Percentiles rank a stretch among this genome's conserved stretches.
These are phyloP conservation scores for Labrus mixtus DNA, from an alignment of 2,113 vertebrate species.

Conservation along the genomic window DNA sequence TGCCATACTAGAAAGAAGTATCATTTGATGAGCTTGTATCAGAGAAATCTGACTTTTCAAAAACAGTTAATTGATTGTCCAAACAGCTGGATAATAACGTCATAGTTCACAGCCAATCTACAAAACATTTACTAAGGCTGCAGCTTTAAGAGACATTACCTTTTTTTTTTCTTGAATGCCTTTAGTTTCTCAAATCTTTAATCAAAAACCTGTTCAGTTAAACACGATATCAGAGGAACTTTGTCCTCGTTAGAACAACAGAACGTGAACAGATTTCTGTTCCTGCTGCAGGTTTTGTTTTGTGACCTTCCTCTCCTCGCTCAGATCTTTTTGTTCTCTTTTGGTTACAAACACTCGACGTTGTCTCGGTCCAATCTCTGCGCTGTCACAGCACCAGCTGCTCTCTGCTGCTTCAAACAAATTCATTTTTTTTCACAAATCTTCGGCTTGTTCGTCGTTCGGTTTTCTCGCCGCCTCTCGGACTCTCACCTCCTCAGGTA, in stretches of 20 bases:
- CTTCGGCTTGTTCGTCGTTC: constrained; percentile 4
- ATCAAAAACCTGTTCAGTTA: not conserved
- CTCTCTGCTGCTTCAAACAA: constrained; percentile 19
- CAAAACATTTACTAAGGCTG: not conserved
- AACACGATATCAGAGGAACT: not conserved
- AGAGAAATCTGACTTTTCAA: too few relatives aligned
- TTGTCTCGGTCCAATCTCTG: constrained; percentile 33
- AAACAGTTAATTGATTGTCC: too few relatives aligned
- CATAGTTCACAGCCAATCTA: not conserved
- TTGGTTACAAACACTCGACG: constrained; percentile 7
- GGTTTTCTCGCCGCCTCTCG: constrained; percentile 40
- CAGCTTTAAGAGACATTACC: not conserved
- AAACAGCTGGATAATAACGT: too few relatives aligned
- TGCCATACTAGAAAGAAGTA: too few relatives aligned
- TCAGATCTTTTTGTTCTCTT: not conserved
- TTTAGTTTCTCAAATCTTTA: not conserved
- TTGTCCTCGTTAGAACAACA: not conserved
- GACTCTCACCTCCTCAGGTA: constrained; percentile 79
- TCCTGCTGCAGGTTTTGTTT: not conserved
- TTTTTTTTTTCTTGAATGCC: too few relatives aligned
- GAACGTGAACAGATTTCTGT: not conserved
- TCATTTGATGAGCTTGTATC: too few relatives aligned
- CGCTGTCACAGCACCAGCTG: constrained; percentile 36
- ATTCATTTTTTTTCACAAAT: constrained; percentile 55
- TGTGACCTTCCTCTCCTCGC: constrained; percentile 29